These are phyloP conservation scores for Beris morrisii DNA, from an alignment of 2,888 invertebrate species.

Conservation along the genomic window DNA sequence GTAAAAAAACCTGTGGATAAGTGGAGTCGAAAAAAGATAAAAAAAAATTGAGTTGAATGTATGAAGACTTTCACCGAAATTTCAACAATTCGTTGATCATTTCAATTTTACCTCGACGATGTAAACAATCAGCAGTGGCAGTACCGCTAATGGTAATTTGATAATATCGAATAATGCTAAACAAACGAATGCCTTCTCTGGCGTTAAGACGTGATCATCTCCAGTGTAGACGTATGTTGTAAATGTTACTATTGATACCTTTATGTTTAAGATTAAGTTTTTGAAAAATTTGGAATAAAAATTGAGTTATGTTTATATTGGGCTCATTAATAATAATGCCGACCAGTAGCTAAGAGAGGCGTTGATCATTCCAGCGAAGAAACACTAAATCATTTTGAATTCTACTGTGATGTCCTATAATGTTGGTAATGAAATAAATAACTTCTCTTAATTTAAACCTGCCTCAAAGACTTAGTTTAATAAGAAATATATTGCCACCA, in stretches of 20 bases:
- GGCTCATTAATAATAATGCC: background rate
- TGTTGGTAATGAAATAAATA: too few species aligned
- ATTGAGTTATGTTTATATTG: background rate
- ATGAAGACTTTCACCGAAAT: constrained; percentile 18
- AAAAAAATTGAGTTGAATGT: background rate
- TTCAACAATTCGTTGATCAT: background rate
- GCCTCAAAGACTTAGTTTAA: too few species aligned
- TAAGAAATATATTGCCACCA: too few species aligned
- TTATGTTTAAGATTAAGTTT: constrained; percentile 44
- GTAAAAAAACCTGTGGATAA: constrained; percentile 1
- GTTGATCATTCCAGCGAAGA: too few species aligned
- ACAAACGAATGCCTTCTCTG: constrained; percentile 83
- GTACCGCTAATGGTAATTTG: constrained; percentile 80
- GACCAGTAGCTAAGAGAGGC: background rate
- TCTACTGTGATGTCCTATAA: too few species aligned
- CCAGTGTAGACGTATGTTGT: constrained; percentile 74
- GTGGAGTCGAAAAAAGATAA: constrained; percentile 17
- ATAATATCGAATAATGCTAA: constrained; percentile 85
- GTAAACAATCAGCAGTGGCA: constrained; percentile 75
- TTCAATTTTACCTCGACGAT: constrained; percentile 69
- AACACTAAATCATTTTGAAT: too few species aligned
- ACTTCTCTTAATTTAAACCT: too few species aligned
- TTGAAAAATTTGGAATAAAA: background rate
- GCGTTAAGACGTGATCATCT: constrained; percentile 72
- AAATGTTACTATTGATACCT: constrained; percentile 85